Evolutionary conservation across 2,888 invertebrate species (phyloP).

Genomic region (Melolontha melolontha): DNA sequence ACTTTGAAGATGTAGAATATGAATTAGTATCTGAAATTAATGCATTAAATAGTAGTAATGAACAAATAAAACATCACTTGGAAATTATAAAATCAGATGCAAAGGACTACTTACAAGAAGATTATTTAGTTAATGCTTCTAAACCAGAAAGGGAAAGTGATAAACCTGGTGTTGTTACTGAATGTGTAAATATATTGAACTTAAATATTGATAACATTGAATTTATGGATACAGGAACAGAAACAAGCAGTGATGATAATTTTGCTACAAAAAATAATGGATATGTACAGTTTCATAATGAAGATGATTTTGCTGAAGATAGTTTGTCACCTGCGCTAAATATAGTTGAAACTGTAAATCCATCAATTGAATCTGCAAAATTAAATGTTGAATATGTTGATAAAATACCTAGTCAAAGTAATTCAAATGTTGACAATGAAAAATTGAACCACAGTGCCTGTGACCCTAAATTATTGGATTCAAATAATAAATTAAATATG

Average conservation of each 20-base stretch:
- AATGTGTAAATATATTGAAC: slow-evolving; percentile 57
- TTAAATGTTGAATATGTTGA: slow-evolving; percentile 53
- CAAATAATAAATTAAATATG: slow-evolving; percentile 54
- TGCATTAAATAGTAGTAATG: slow-evolving; percentile 12
- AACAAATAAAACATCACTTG: slow-evolving; percentile 56
- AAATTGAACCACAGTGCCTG: slow-evolving; percentile 20
- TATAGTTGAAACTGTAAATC: slow-evolving; percentile 56
- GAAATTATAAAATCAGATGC: slow-evolving; percentile 51
- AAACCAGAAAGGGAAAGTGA: slow-evolving; percentile 54
- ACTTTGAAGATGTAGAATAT: slow-evolving; percentile 76
- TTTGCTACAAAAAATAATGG: slow-evolving; percentile 72
- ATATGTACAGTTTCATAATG: slow-evolving; percentile 75
- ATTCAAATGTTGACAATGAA: neutral
- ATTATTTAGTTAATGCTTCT: slow-evolving; percentile 61
- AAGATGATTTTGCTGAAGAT: slow-evolving; percentile 62
- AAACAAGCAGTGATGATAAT: slow-evolving; percentile 75
- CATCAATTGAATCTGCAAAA: slow-evolving; percentile 65
- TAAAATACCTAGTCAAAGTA: slow-evolving; percentile 17
- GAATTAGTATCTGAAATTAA: slow-evolving; percentile 67
- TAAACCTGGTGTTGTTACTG: slow-evolving; percentile 51
- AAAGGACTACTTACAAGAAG: slow-evolving; percentile 60
- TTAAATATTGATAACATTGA: slow-evolving; percentile 83
- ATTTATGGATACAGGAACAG: slow-evolving; percentile 88
- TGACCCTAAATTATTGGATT: slow-evolving; percentile 43
- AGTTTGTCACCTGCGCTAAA: slow-evolving; percentile 60